phyloP scores from a whole-genome alignment of 2,113 vertebrate genomes.

The rabbit (Oryctolagus cuniculus) region mOryCun1.1 NC_091440.1:118382501-118383000 shows the following conservation, averaged over 20 bases:
- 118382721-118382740: slow-evolving; percentile 46
- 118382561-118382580: background rate
- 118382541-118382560: background rate
- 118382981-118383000: too few species aligned
- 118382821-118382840: slow-evolving; percentile 57
- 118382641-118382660: background rate
- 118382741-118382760: slow-evolving; percentile 49
- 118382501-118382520: background rate
- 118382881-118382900: slow-evolving; percentile 7
- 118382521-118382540: background rate
- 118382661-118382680: background rate
- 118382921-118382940: background rate
- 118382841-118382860: slow-evolving; percentile 35
- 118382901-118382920: slow-evolving; percentile 21
- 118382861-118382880: background rate
- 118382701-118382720: background rate
- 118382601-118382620: background rate
- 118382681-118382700: background rate
- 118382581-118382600: background rate
- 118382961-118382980: too few species aligned
- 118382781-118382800: slow-evolving; percentile 36
- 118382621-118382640: too few species aligned
- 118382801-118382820: slow-evolving; percentile 56
- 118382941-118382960: too few species aligned
- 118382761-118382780: slow-evolving; percentile 23